These are phyloP conservation scores for Porites divaricata DNA, from an alignment of 92 coral and sea anemone species.

Conservation along the genomic window DNA sequence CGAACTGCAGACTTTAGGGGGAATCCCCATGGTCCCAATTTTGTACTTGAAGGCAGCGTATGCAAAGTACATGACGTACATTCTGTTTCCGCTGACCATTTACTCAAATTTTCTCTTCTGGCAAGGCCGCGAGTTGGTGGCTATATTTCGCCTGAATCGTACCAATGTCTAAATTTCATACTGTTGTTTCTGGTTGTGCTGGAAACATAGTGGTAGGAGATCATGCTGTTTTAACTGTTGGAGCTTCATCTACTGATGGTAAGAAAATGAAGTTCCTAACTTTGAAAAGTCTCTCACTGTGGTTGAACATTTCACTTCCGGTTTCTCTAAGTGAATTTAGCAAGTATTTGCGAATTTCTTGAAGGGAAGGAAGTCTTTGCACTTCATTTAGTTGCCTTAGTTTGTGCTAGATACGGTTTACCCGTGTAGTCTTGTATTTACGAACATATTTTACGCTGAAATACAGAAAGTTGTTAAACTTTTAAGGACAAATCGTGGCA, in stretches of 20 bases:
- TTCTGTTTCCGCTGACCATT: too few relatives aligned
- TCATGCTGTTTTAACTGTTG: conserved; percentile 29
- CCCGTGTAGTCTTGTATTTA: neutral
- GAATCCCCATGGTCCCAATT: too few relatives aligned
- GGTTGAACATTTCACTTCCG: conserved; percentile 3
- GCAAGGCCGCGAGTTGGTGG: too few relatives aligned
- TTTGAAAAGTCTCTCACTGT: neutral
- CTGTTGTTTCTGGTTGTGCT: conserved; percentile 17
- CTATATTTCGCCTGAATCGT: too few relatives aligned
- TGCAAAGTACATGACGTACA: too few relatives aligned
- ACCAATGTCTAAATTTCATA: conserved; percentile 50
- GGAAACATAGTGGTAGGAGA: conserved; percentile 73
- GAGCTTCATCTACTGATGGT: neutral
- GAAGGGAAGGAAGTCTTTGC: neutral
- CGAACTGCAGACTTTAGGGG: too few relatives aligned
- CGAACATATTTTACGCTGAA: neutral
- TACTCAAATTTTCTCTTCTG: neutral
- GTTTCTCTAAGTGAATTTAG: neutral
- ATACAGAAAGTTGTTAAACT: too few relatives aligned
- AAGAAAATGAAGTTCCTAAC: neutral
- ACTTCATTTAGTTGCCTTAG: neutral
- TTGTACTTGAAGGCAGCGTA: too few relatives aligned
- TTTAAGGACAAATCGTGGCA: too few relatives aligned
- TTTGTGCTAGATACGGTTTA: neutral
- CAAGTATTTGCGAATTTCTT: neutral